Evolutionary conservation across 2,888 invertebrate genomes (phyloP).

Genomic region (Tinea pellionella): DNA sequence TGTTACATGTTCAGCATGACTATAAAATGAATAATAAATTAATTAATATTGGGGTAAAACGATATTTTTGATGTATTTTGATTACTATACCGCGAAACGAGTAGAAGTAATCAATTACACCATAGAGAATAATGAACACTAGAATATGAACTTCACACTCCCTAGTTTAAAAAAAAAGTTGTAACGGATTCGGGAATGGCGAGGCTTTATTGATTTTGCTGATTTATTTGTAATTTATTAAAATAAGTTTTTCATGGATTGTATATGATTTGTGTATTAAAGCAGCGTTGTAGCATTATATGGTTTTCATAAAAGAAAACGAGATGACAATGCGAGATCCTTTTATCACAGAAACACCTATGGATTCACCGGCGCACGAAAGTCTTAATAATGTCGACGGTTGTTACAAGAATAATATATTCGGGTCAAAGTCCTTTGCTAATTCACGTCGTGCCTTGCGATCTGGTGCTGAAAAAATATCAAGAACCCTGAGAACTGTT

Average conservation of each 20-base stretch:
- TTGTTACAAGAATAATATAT: conserved; percentile 52
- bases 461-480: conserved; percentile 75
- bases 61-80: too few species aligned
- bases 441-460: conserved; percentile 74
- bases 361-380: conserved; percentile 55
- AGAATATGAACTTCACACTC: too few species aligned
- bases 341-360: conserved; percentile 24
- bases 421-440: conserved; percentile 57
- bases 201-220: background rate
- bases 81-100: too few species aligned
- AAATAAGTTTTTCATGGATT: background rate
- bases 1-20: too few species aligned
- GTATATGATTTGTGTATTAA: background rate
- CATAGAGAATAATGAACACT: too few species aligned
- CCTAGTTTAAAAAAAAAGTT: too few species aligned
- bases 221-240: background rate
- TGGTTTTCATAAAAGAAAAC: background rate
- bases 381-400: conserved; percentile 54
- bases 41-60: too few species aligned
- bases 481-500: conserved; percentile 74
- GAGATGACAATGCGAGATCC: conserved; percentile 3
- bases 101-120: background rate
- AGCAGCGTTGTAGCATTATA: background rate
- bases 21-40: too few species aligned
- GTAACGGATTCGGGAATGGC: background rate